Percentiles rank a stretch among this genome's conserved stretches.
phyloP scores from a whole-genome alignment of 1,140 invertebrate species.

The Hyles euphorbiae region DNA sequence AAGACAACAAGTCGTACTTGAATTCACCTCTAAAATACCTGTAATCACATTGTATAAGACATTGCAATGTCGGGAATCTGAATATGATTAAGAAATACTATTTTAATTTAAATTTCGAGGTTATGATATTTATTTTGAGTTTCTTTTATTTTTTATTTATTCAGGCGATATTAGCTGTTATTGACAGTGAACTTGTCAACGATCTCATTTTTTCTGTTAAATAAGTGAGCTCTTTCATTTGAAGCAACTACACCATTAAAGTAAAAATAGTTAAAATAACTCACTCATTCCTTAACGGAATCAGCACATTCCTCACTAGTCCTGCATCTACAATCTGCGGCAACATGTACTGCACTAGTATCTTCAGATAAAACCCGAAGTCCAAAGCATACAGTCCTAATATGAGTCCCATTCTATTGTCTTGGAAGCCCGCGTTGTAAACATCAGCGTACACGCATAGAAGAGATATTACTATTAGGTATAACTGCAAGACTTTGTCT shows the following conservation, averaged over 20 bases:
- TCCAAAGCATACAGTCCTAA: conserved; percentile 40
- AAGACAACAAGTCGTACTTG: conserved; percentile 45
- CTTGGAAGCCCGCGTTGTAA: conserved; percentile 49
- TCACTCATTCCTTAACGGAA: conserved; percentile 17
- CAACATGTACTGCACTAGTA: conserved; percentile 34
- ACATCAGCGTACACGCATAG: conserved; percentile 38
- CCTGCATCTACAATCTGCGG: conserved; percentile 18
- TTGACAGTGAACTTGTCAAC: too few species aligned
- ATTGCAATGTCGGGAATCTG: conserved; percentile 1
- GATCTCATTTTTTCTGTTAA: too few species aligned
- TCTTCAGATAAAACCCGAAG: conserved; percentile 42
- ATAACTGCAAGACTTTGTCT: conserved; percentile 35
- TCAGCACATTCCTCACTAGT: conserved; percentile 11
- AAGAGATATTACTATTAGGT: conserved; percentile 37
- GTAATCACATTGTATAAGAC: background rate
- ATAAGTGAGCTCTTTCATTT: too few species aligned
- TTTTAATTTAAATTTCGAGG: too few species aligned
- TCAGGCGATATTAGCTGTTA: too few species aligned
- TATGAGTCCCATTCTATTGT: conserved; percentile 33
- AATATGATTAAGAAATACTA: background rate
- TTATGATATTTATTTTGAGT: too few species aligned
- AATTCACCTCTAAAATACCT: conserved; percentile 45
- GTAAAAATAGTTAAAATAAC: background rate
- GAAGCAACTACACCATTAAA: too few species aligned
- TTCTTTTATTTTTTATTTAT: too few species aligned